Percentiles rank a stretch among this genome's conserved stretches.
These are phyloP conservation scores for Apus apus DNA, from an alignment of 2,113 vertebrate species.

Conservation along the genomic window DNA sequence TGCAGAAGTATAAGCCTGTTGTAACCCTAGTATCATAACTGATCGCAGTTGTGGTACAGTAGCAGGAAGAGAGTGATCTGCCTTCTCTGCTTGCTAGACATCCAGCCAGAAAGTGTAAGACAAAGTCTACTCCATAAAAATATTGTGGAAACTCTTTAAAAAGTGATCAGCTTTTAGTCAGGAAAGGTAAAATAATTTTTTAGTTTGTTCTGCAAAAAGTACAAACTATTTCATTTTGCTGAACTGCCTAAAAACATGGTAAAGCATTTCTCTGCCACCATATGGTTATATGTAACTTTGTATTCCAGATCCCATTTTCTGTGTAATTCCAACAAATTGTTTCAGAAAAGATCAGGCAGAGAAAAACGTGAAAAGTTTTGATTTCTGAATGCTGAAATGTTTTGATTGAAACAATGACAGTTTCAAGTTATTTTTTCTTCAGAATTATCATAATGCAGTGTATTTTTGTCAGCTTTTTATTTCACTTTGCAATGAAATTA, in stretches of 20 bases:
- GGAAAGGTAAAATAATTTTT: not conserved
- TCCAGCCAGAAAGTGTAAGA: not conserved
- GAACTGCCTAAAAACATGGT: not conserved
- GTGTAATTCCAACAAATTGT: not conserved
- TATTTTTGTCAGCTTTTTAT: not conserved
- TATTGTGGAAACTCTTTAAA: not conserved
- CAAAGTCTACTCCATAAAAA: not conserved
- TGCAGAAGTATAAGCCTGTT: not conserved
- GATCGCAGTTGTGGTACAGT: not conserved
- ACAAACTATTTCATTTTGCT: not conserved
- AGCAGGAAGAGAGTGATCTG: not conserved
- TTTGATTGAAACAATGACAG: not conserved
- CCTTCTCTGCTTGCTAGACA: not conserved
- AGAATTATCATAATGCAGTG: not conserved
- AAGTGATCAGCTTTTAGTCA: not conserved
- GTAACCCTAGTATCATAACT: not conserved
- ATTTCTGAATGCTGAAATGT: not conserved
- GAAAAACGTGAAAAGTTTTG: not conserved
- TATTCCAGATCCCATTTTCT: not conserved
- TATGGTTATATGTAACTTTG: not conserved
- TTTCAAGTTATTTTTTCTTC: not conserved
- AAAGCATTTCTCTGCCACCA: not conserved
- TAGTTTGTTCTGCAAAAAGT: not conserved
- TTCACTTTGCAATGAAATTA: not conserved
- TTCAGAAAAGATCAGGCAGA: not conserved